Base-by-base conservation (phyloP, 2,113 vertebrate species). In the Alethe diademata region DNA sequence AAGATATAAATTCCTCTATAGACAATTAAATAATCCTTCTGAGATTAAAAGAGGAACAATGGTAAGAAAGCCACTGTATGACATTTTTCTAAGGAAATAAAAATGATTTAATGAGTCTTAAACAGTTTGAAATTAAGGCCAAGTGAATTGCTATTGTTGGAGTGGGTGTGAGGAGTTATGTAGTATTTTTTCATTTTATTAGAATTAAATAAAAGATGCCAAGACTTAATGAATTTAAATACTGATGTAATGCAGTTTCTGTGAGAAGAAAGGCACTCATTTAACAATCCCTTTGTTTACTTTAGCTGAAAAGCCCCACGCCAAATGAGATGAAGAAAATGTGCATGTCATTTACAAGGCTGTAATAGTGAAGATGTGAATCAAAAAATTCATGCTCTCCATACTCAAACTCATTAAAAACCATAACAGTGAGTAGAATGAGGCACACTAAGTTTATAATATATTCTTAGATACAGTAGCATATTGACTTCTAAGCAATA, bases 61-160 rank as follows among this genome's bases (percentile, higher is more conserved):
- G 36, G 22, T 36, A 79, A 74, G 60, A 82, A 93, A 95, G 65
- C 8, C 20, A 75, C 31, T 80, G 25, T 78, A 58, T 71, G 50
- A 81, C 6, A 60, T 67, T 88, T 95, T 95, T 88, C 40, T 83
- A 78, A 93, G 57, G 74, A 88, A 88, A 75, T 65, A 43, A 70
- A 94, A 90, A 83, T 72, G n/a, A 93, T 86, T 78, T 89, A 90
- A 80, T 82, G 40, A 14, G 13, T 66, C 22, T 84, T 73, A 64
- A 95, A 56, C 33, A 80, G 45, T 89, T 72, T 84, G 88, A 91
- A 95, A 92, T 91, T 91, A 94, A 96, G 17, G 74, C 50, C 74
- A 86, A 93, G 57, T 60, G 81, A 88, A 69, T 88, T 91, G 40
- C 5, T 67, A 23, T 40, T 91, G 40, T 90, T 92, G 28, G 60